Evolutionary conservation across 2,113 vertebrate species (phyloP).

Genomic region (Pipa parva): DNA sequence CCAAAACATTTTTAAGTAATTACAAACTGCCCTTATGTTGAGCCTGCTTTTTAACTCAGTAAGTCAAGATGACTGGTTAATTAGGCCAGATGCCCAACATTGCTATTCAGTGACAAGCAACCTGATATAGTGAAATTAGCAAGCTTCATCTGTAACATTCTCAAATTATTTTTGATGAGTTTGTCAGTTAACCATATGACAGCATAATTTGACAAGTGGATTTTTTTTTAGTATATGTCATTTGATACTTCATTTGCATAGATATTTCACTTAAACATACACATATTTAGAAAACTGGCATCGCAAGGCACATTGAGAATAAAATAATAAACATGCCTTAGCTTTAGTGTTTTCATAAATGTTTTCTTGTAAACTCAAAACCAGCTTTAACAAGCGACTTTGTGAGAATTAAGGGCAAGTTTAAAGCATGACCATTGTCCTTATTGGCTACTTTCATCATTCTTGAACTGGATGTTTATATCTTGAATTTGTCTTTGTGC

Average conservation of each 20-base stretch:
- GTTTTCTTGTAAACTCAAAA: background rate
- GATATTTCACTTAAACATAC: slow-evolving; percentile 27
- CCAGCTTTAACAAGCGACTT: background rate
- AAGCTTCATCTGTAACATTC: slow-evolving; percentile 39
- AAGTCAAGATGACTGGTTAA: slow-evolving; percentile 40
- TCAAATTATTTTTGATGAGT: slow-evolving; percentile 41
- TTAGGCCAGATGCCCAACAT: slow-evolving; percentile 39
- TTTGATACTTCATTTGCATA: slow-evolving; percentile 26
- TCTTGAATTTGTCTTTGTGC: too few relatives aligned
- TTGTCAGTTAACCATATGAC: slow-evolving; percentile 43
- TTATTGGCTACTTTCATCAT: too few relatives aligned
- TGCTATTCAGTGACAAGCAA: slow-evolving; percentile 34
- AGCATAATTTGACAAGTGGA: slow-evolving; percentile 39
- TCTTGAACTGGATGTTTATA: too few relatives aligned
- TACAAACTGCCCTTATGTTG: slow-evolving; percentile 38
- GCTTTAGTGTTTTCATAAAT: background rate
- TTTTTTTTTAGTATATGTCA: slow-evolving; percentile 22
- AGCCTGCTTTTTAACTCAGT: slow-evolving; percentile 28
- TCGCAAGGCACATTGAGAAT: slow-evolving; percentile 5
- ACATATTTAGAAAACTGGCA: slow-evolving; percentile 22
- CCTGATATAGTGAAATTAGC: slow-evolving; percentile 36
- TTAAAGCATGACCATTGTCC: too few relatives aligned
- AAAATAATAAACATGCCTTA: slow-evolving; percentile 20
- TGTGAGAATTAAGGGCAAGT: background rate
- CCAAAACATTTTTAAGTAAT: slow-evolving; percentile 23